These are phyloP conservation scores for Hoplodrina blanda DNA, from an alignment of 2,888 invertebrate species.

Conservation along the genomic window DNA sequence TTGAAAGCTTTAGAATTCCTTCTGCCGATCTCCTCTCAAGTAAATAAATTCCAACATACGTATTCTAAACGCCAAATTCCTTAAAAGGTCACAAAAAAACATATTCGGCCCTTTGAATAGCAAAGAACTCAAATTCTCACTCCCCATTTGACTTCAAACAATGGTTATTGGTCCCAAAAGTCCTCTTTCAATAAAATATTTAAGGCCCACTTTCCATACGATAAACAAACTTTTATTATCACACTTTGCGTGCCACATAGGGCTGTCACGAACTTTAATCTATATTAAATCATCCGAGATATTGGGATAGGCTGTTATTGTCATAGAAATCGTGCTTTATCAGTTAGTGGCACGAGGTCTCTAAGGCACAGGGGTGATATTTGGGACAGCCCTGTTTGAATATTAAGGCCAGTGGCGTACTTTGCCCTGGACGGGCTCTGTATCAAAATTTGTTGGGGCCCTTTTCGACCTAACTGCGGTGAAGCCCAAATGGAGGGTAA, in stretches of 20 bases:
- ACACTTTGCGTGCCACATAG: slow-evolving; percentile 11
- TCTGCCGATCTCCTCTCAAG: not conserved
- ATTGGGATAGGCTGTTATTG: slow-evolving; percentile 4
- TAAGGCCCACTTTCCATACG: slow-evolving; percentile 53
- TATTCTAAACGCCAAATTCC: slow-evolving; percentile 19
- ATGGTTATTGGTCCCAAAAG: slow-evolving; percentile 44
- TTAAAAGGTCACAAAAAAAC: slow-evolving; percentile 8
- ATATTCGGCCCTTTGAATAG: slow-evolving; percentile 25
- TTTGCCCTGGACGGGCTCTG: too few relatives aligned
- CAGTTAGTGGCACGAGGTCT: slow-evolving; percentile 23
- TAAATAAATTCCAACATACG: slow-evolving; percentile 5
- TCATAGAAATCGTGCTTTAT: slow-evolving; percentile 35
- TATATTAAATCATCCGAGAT: slow-evolving; percentile 22
- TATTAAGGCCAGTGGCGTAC: slow-evolving; percentile 5
- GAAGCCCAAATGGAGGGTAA: too few relatives aligned
- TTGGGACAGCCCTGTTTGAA: slow-evolving; percentile 35
- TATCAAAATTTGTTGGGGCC: too few relatives aligned
- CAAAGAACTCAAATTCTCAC: slow-evolving; percentile 14
- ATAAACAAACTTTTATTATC: slow-evolving; percentile 57
- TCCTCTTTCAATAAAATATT: slow-evolving; percentile 66
- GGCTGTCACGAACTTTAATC: slow-evolving; percentile 26
- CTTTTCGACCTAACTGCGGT: too few relatives aligned
- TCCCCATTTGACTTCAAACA: slow-evolving; percentile 33
- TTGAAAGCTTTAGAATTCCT: not conserved
- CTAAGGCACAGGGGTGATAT: slow-evolving; percentile 6